Evolutionary conservation across 2,113 vertebrate species (phyloP), one percentile per base, ranked within the genome.

Genomic region (Cyprinus carpio): DNA sequence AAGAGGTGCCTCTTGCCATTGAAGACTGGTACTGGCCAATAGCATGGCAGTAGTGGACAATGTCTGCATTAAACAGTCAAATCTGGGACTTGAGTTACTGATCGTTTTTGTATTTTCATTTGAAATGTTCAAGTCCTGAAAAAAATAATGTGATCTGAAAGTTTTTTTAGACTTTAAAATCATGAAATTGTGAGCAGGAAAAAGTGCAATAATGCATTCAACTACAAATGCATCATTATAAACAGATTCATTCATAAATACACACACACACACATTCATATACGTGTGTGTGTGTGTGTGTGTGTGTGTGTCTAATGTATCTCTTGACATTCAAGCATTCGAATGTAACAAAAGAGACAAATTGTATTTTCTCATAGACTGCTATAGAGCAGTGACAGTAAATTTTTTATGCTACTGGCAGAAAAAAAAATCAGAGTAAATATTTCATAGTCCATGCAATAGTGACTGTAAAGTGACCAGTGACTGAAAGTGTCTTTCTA

Each of bases 371-470:
- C 75, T 43, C 16, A 46, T 46, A 0, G 43, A 78, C 46, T 77
- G 67, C 64, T 49, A 43, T 31, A 46, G 37, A 91, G 84, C 88
- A 82, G 87, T 80, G 58, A 82, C 27, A 11, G 81, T 92, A 89
- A 89, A 92, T 92, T 89, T 93, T 93, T 92, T 75, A 93, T 93
- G 87, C 87, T 72, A 84, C 71, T 29, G 83, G 77, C 86, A 87
- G 92, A 46, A 46, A 91, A 92, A 46, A 46, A 91, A 92, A 88
- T 74, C 56, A 1, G 83, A 85, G 90, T 92, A 34, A 89, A 92
- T 92, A 89, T 91, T 94, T 92, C 58, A 93, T 90, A 62, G 75
- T 82, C 84, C 88, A 85, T 83, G 87, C 62, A 79, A n/a, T n/a
- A n/a, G n/a, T n/a, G n/a, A n/a, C n/a, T n/a, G n/a, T n/a, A 86